phyloP scores from a whole-genome alignment of 2,797 vertebrate species.

The Lutjanus argentimaculatus region DNA sequence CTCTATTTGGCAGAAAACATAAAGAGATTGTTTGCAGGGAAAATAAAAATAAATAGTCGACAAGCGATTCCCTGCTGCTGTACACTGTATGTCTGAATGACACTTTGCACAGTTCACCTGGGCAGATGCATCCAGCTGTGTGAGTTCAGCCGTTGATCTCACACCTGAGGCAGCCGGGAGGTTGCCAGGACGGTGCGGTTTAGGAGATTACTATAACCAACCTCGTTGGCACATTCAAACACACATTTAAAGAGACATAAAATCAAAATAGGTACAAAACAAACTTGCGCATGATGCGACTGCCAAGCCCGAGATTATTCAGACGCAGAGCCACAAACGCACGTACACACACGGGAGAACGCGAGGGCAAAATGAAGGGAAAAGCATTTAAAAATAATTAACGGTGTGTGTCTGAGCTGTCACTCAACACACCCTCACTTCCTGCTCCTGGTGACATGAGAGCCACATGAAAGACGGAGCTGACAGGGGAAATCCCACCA shows the following conservation, averaged over 20 bases:
- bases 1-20: not conserved
- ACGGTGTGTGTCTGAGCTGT: constrained; percentile 64
- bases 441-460: constrained; percentile 71
- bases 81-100: not conserved
- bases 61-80: constrained; percentile 3
- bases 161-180: constrained; percentile 32
- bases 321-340: constrained; percentile 9
- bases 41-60: constrained; percentile 6
- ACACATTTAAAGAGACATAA: constrained; percentile 34
- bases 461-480: constrained; percentile 75
- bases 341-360: not conserved
- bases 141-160: constrained; percentile 33
- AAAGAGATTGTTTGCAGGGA: not conserved
- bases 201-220: constrained; percentile 44
- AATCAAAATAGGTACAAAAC: constrained; percentile 42
- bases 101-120: constrained; percentile 25
- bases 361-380: not conserved
- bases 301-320: constrained; percentile 33
- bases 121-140: constrained; percentile 51
- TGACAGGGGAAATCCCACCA: constrained; percentile 69
- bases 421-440: constrained; percentile 72
- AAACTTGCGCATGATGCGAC: constrained; percentile 10
- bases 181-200: constrained; percentile 48
- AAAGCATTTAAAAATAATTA: constrained; percentile 62
- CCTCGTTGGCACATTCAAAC: constrained; percentile 37